A percentile compares a stretch with the other conserved stretches of the same genome.
These are phyloP conservation scores for Yoshiicerus persimilis DNA, from an alignment of 1,140 invertebrate species.

Conservation along the genomic window DNA sequence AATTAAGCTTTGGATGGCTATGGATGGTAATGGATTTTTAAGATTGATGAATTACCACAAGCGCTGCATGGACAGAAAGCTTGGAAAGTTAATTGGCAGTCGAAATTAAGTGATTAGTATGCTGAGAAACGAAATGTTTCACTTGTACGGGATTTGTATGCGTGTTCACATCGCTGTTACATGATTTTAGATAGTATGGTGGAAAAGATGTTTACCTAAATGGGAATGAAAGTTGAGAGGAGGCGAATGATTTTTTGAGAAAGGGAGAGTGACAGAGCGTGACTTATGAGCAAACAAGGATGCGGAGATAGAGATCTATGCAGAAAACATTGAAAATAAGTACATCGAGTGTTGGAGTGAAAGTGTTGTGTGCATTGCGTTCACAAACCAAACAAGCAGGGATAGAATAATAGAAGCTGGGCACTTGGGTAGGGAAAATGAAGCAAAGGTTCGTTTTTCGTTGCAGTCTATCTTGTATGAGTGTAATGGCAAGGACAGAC, in stretches of 20 bases:
- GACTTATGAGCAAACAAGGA: background rate
- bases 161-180: background rate
- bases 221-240: background rate
- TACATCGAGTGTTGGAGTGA: background rate
- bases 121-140: too few species aligned
- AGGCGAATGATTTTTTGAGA: background rate
- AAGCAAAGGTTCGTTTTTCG: background rate
- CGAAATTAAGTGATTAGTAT: too few species aligned
- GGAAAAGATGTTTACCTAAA: background rate
- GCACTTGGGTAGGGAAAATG: background rate
- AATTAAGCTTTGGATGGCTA: too few species aligned
- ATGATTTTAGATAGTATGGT: background rate
- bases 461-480: background rate
- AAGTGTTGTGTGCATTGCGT: background rate
- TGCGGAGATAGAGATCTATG: background rate
- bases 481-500: background rate
- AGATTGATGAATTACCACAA: too few species aligned
- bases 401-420: background rate
- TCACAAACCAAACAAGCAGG: background rate
- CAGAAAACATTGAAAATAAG: background rate
- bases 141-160: background rate
- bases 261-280: background rate
- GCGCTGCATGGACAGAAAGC: too few species aligned
- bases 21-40: too few species aligned
- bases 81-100: too few species aligned